Evolutionary conservation across 2,797 vertebrate species (phyloP).

Genomic region (Coendou prehensilis): DNA sequence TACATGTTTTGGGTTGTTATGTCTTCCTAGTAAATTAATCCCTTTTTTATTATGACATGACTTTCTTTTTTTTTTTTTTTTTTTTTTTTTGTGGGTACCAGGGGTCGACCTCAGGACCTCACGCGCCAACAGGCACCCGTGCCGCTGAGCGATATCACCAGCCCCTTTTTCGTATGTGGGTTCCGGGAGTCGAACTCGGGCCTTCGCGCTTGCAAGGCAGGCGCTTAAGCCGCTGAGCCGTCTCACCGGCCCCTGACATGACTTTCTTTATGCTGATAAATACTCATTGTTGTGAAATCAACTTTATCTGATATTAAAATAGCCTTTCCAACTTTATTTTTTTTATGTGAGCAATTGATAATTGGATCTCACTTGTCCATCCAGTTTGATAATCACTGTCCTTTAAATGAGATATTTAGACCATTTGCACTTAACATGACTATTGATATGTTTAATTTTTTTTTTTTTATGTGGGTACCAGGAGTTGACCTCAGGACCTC

Average conservation of each 20-base stretch:
- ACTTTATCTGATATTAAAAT: background rate
- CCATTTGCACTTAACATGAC: background rate
- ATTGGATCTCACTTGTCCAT: background rate
- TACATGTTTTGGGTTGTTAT: background rate
- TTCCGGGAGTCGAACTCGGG: no score
- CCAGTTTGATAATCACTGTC: background rate
- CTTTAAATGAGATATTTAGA: background rate
- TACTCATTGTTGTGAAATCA: background rate
- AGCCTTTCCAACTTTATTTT: background rate
- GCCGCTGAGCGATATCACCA: no score
- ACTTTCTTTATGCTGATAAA: background rate
- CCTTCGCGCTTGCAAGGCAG: no score
- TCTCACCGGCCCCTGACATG: no score
- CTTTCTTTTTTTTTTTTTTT: no score
- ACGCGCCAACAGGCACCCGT: no score
- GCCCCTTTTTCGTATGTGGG: no score
- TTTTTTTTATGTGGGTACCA: no score
- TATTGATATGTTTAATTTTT: background rate
- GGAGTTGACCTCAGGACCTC: no score
- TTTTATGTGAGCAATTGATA: constrained; percentile 20
- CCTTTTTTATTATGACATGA: background rate
- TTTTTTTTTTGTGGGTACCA: no score
- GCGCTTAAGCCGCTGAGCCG: no score
- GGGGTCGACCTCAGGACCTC: no score
- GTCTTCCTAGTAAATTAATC: background rate